Evolutionary conservation across 2,797 vertebrate genomes (phyloP).

Genomic region (Hoplostethus mediterraneus): DNA sequence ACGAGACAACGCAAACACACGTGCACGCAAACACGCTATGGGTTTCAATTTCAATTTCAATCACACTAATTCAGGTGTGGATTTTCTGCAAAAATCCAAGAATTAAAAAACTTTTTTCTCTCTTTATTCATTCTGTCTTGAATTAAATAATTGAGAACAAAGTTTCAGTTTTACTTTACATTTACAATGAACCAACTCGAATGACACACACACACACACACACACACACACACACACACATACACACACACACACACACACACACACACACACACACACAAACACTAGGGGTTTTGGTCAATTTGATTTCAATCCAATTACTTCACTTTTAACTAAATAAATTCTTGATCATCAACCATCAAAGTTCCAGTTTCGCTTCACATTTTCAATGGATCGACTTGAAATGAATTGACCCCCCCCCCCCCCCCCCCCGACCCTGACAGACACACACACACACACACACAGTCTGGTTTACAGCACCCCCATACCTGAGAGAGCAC

Average conservation of each 20-base stretch:
- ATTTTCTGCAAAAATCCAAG: constrained; percentile 9
- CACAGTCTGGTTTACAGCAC: not conserved
- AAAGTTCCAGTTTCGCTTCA: not conserved
- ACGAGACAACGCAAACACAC: not conserved
- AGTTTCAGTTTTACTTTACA: too few species aligned
- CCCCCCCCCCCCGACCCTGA: not conserved
- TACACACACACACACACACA: not conserved
- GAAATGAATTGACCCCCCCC: not conserved
- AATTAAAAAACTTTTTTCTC: not conserved
- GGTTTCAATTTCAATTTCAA: constrained; percentile 19
- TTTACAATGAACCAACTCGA: too few species aligned
- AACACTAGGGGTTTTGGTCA: not conserved
- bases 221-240: too few species aligned
- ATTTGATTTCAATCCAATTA: too few species aligned
- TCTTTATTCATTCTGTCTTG: not conserved
- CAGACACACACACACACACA: not conserved
- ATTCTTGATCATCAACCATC: too few species aligned
- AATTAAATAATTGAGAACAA: too few species aligned
- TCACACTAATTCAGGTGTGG: constrained; percentile 18
- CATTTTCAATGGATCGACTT: not conserved
- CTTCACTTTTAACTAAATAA: too few species aligned
- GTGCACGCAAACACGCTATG: not conserved
- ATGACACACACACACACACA: too few species aligned
- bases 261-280: too few species aligned
- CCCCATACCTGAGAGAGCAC: constrained; percentile 32